Evolutionary conservation across 2,888 invertebrate genomes (phyloP), one percentile per base, ranked within the genome.

Genomic region (Yponomeuta plumbellus): DNA sequence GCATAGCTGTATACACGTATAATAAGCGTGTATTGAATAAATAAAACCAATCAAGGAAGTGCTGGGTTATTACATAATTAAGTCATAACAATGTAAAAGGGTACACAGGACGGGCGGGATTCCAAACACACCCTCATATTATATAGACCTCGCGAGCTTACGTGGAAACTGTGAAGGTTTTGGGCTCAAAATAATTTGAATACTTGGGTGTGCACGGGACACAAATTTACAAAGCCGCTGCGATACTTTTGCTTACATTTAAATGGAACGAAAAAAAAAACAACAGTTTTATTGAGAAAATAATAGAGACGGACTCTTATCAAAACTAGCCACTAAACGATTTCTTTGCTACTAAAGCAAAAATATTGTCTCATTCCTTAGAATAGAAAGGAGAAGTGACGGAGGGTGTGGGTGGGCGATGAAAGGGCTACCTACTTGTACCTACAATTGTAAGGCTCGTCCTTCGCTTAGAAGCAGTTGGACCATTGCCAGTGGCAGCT

Each of bases 381-480:
- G 17, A n/a, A 59, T 59, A 59, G 21, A 59, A 22, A 23, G 23
- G 21, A 23, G 11, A 59, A 23, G 22, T 59, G 4, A 59, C 10
- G 13, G 23, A 21, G 59, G 23, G 21, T 23, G 59, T 59, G 59
- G 59, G 59, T 59, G 59, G 34, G 59, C 10, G 21, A 59, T 59
- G 13, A 23, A 59, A 23, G 20, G 21, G 59, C 23, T 59, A 58
- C 0, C 23, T 59, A 13, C 22, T 21, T 11, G 23, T 21, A 59
- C 59, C 23, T 59, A 59, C 21, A 1, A 22, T 59, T 23, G 21
- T n/a, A 59, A 21, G 59, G 59, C 13, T 34, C 34, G 34, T 34
- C 34, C 59, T 13, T 20, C 20, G 4, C 13, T 22, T 59, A 59
- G 21, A 11, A 59, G 21, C 21, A 22, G 21, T 59, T 59, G 59